Percentiles rank a stretch among this genome's conserved stretches.
phyloP scores from a whole-genome alignment of 2,888 invertebrate genomes.

The Cosmia pyralina region DNA sequence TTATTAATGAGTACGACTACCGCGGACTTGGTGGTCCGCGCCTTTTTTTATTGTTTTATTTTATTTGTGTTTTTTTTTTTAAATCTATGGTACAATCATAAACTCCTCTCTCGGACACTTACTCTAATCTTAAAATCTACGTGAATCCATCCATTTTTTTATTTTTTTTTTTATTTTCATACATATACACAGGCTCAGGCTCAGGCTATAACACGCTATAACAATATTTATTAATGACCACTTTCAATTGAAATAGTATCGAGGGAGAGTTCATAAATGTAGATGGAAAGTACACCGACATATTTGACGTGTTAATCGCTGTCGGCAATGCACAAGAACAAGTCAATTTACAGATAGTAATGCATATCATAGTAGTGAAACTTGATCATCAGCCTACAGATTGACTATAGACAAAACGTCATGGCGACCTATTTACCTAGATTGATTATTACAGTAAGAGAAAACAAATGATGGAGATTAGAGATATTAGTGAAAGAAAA shows the following conservation, averaged over 20 bases:
- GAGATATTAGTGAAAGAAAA: slow-evolving; percentile 14
- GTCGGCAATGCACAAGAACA: slow-evolving; percentile 34
- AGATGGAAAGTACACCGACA: slow-evolving; percentile 28
- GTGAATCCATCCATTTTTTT: too few relatives aligned
- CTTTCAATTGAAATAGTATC: slow-evolving; percentile 26
- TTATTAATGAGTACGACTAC: slow-evolving; percentile 20
- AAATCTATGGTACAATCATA: too few relatives aligned
- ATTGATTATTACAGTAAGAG: slow-evolving; percentile 33
- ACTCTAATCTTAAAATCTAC: too few relatives aligned
- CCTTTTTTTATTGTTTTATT: too few relatives aligned
- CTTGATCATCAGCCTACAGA: slow-evolving; percentile 38
- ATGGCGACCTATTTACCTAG: slow-evolving; percentile 32
- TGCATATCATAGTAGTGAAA: slow-evolving; percentile 44
- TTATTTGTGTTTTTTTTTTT: too few relatives aligned
- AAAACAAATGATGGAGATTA: slow-evolving; percentile 23
- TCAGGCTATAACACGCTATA: too few relatives aligned
- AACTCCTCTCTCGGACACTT: too few relatives aligned
- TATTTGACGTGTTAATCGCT: slow-evolving; percentile 36
- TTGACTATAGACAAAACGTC: slow-evolving; percentile 15
- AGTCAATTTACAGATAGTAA: slow-evolving; percentile 33
- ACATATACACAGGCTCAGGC: too few relatives aligned
- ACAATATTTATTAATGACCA: slow-evolving; percentile 11
- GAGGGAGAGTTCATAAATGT: slow-evolving; percentile 27
- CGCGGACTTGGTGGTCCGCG: too few relatives aligned
- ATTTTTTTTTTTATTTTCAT: too few relatives aligned